Conservation (phyloP, 2,113 vertebrate species). For the Myanophis thanlyinensis region DNA sequence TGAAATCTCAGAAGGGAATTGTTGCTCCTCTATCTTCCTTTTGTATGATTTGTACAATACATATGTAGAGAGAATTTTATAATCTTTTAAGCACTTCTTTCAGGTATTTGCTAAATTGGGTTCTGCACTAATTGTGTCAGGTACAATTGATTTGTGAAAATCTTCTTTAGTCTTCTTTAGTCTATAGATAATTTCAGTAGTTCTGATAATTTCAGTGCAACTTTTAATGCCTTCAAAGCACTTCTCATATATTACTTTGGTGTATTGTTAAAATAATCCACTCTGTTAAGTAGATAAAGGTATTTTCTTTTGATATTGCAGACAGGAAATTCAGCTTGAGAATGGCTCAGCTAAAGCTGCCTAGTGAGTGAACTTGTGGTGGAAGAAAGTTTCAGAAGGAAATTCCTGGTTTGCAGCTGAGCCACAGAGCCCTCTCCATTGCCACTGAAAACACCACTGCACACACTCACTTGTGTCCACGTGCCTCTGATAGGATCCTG, state of each 20-base stretch:
- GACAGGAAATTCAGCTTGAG: not conserved
- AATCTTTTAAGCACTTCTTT: not conserved
- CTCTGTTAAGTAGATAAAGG: not conserved
- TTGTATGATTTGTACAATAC: not conserved
- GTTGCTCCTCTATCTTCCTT: not conserved
- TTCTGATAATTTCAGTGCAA: not conserved
- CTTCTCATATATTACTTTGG: not conserved
- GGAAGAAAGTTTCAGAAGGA: not conserved
- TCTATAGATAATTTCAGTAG: not conserved
- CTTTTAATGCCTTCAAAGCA: not conserved
- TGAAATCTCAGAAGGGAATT: not conserved
- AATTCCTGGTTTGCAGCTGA: not conserved
- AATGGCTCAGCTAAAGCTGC: not conserved
- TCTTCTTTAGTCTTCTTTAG: too few species aligned
- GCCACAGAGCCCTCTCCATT: not conserved
- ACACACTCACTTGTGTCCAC: constrained; percentile 56
- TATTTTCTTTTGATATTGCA: not conserved
- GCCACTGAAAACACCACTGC: not conserved
- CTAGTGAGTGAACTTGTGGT: not conserved
- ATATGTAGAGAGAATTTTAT: not conserved
- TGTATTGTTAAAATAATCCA: not conserved
- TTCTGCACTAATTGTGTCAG: not conserved
- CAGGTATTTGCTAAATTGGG: too few species aligned
- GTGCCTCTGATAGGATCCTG: constrained; percentile 21
- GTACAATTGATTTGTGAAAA: not conserved